Conservation (phyloP, 1,140 invertebrate species). For the Glossosoma conforme region DNA sequence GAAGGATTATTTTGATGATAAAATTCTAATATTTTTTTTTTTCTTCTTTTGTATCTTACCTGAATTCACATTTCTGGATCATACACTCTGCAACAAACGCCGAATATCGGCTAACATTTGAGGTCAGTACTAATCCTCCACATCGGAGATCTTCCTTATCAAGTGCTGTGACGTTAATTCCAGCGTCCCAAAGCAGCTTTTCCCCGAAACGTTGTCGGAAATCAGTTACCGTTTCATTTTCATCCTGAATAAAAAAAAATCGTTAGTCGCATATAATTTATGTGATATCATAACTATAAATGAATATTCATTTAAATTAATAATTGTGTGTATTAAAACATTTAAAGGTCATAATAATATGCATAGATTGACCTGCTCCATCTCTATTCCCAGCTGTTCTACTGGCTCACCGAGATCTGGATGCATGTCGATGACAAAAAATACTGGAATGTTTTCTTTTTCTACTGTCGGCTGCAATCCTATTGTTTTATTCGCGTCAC, state of each 20-base stretch:
- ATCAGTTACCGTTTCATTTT: slow-evolving; percentile 60
- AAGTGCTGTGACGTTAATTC: slow-evolving; percentile 64
- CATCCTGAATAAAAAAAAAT: slow-evolving; percentile 44
- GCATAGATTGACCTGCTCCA: slow-evolving; percentile 49
- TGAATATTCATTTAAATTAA: too few relatives aligned
- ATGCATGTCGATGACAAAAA: slow-evolving; percentile 63
- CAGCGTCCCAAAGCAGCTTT: slow-evolving; percentile 53
- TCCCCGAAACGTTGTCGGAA: slow-evolving; percentile 62
- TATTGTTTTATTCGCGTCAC: slow-evolving; percentile 8
- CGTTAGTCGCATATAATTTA: too few relatives aligned
- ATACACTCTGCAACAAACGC: slow-evolving; percentile 57
- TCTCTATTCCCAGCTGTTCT: slow-evolving; percentile 65
- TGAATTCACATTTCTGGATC: slow-evolving; percentile 65
- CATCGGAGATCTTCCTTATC: slow-evolving; percentile 66
- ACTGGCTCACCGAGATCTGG: slow-evolving; percentile 62
- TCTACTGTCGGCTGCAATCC: slow-evolving; percentile 36
- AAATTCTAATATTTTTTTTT: too few relatives aligned
- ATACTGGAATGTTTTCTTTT: slow-evolving; percentile 51
- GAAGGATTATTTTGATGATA: too few relatives aligned
- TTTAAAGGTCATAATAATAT: background rate
- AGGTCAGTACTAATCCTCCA: slow-evolving; percentile 59
- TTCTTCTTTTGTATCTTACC: slow-evolving; percentile 39
- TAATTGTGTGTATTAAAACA: too few relatives aligned
- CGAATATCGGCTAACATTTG: slow-evolving; percentile 55
- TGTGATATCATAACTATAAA: too few relatives aligned